phyloP scores from a whole-genome alignment of 2,888 invertebrate species.

The Cacoxenus indagator region DNA sequence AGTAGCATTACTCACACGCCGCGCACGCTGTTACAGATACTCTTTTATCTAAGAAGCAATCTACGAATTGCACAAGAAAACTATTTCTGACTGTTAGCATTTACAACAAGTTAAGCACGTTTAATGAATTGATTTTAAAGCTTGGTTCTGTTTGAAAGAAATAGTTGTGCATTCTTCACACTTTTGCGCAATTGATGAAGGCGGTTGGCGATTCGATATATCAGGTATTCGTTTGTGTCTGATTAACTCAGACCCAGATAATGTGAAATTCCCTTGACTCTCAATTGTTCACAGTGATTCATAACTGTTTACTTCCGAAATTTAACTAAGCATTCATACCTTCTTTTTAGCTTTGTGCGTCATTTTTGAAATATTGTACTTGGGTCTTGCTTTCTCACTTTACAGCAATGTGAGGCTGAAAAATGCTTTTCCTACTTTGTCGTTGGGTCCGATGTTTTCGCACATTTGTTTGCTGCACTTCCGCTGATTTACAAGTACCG shows the following conservation, averaged over 20 bases:
- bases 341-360: neutral
- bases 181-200: no score
- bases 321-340: neutral
- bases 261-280: conserved; percentile 12
- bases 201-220: no score
- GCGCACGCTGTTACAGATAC: neutral
- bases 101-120: no score
- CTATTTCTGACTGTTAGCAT: neutral
- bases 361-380: no score
- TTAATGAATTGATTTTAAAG: no score
- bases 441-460: conserved; percentile 46
- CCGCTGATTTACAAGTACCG: conserved; percentile 44
- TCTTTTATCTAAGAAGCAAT: neutral
- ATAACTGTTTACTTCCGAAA: neutral
- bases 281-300: neutral
- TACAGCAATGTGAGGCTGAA: no score
- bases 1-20: neutral
- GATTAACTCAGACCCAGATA: neutral
- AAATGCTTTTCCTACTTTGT: neutral
- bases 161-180: no score
- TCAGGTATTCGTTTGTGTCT: neutral
- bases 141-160: no score
- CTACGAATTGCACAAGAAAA: neutral
- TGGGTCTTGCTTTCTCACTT: no score
- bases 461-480: conserved; percentile 62